Conservation (phyloP, 2,113 vertebrate species). For the Antennarius striatus region DNA sequence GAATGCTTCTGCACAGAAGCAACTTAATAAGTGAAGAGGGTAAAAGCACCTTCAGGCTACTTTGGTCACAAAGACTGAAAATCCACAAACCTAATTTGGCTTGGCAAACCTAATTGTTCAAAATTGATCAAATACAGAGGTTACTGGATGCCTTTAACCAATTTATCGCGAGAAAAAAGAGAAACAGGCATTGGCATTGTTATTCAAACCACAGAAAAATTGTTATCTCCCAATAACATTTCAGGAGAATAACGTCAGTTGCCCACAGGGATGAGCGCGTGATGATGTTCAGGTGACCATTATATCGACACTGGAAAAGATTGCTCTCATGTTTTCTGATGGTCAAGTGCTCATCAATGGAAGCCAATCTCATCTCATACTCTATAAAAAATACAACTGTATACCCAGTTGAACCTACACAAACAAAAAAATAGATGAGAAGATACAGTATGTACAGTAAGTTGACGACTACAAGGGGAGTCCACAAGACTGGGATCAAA, state of each 20-base stretch:
- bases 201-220: constrained; percentile 62
- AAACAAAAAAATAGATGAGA: constrained; percentile 14
- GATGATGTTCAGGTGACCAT: constrained; percentile 67
- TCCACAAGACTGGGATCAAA: not conserved
- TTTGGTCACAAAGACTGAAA: constrained; percentile 63
- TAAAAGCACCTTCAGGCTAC: constrained; percentile 63
- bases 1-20: constrained; percentile 40
- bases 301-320: constrained; percentile 36
- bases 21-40: constrained; percentile 55
- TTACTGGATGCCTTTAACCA: constrained; percentile 53
- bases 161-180: constrained; percentile 55
- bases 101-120: constrained; percentile 73
- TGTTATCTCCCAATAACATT: constrained; percentile 40
- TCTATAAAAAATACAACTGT: not conserved
- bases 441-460: not conserved
- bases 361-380: constrained; percentile 33
- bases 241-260: constrained; percentile 36
- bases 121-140: constrained; percentile 61
- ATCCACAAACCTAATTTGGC: constrained; percentile 68
- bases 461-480: not conserved
- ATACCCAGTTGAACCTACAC: constrained; percentile 8
- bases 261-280: constrained; percentile 62
- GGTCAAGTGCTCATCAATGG: constrained; percentile 56
- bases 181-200: constrained; percentile 69
- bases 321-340: constrained; percentile 44